phyloP scores from a whole-genome alignment of 1,140 invertebrate genomes.

The Papilio helenus region DNA sequence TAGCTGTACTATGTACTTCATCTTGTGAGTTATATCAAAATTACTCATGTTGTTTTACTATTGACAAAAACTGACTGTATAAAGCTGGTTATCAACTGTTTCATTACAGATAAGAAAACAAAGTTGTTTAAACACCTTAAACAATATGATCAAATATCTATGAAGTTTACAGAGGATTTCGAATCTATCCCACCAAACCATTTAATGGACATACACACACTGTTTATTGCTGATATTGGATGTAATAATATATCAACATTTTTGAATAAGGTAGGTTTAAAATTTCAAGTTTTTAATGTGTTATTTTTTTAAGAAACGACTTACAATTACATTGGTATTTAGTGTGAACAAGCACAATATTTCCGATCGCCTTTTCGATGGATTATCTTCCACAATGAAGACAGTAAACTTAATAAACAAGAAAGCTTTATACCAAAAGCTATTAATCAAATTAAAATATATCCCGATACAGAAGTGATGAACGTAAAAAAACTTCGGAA shows the following conservation, averaged over 20 bases:
- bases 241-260: constrained; percentile 51
- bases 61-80: constrained; percentile 43
- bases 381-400: constrained; percentile 52
- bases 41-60: constrained; percentile 46
- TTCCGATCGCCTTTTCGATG: constrained; percentile 64
- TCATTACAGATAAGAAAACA: constrained; percentile 24
- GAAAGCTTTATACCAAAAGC: constrained; percentile 44
- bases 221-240: constrained; percentile 58
- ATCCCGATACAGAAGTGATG: constrained; percentile 55
- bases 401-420: constrained; percentile 23
- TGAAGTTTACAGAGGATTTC: constrained; percentile 44
- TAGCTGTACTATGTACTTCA: constrained; percentile 57
- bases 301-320: background rate
- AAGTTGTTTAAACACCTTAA: constrained; percentile 3
- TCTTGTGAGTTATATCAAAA: constrained; percentile 49
- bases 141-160: background rate
- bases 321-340: background rate
- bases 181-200: constrained; percentile 42
- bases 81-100: constrained; percentile 13
- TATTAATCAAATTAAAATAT: constrained; percentile 46
- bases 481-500: constrained; percentile 41
- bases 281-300: background rate
- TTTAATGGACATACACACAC: constrained; percentile 49
- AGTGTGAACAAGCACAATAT: constrained; percentile 46
- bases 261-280: constrained; percentile 50